Evolutionary conservation across 2,888 invertebrate genomes (phyloP).

Genomic region (Thereva unica): DNA sequence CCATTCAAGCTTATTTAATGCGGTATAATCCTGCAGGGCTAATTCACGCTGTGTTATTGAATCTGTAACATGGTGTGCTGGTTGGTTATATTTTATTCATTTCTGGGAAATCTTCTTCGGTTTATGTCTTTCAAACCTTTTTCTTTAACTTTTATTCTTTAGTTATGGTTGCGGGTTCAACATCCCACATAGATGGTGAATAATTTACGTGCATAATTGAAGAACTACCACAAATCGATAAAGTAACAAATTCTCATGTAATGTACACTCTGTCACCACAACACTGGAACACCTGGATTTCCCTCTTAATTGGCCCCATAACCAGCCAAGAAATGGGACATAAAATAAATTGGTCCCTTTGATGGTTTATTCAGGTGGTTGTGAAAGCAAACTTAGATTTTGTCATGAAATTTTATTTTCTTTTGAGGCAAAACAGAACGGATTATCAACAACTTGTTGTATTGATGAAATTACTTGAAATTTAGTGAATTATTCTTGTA

Average conservation of each 20-base stretch:
- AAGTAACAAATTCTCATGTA: slow-evolving; percentile 25
- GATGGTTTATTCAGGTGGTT: slow-evolving; percentile 11
- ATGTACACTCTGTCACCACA: slow-evolving; percentile 27
- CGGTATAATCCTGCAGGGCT: too few relatives aligned
- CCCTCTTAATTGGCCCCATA: slow-evolving; percentile 17
- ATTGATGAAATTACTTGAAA: too few relatives aligned
- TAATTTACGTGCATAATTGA: slow-evolving; percentile 32
- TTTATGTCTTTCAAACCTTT: too few relatives aligned
- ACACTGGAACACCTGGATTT: slow-evolving; percentile 15
- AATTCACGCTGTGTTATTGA: too few relatives aligned
- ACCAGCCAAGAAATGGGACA: slow-evolving; percentile 15
- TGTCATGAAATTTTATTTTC: not conserved
- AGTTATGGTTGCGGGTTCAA: too few relatives aligned
- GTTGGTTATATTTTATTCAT: too few relatives aligned
- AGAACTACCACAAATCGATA: slow-evolving; percentile 19
- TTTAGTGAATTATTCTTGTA: too few relatives aligned
- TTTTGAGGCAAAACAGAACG: not conserved
- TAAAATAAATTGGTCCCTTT: slow-evolving; percentile 3
- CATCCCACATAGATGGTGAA: slow-evolving; percentile 8
- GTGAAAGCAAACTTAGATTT: slow-evolving; percentile 5
- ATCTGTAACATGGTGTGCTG: too few relatives aligned
- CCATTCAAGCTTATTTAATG: too few relatives aligned
- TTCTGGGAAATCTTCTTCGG: too few relatives aligned
- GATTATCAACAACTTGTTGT: too few relatives aligned
- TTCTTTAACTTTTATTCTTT: too few relatives aligned